Evolutionary conservation across 1,140 invertebrate species (phyloP).

Genomic region (Drosophila pallidifrons): DNA sequence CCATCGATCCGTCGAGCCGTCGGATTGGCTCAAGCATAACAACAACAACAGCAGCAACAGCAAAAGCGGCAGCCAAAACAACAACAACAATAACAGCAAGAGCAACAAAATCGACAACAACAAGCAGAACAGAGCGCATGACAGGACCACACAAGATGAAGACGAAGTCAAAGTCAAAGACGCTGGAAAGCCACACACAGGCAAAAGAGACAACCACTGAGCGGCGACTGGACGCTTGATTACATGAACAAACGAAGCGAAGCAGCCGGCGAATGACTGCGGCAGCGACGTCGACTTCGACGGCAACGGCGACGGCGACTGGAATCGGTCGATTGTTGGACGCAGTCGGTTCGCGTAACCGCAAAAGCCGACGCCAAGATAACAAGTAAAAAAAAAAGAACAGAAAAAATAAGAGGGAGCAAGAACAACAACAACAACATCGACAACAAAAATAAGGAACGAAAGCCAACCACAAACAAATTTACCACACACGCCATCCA

Average conservation of each 20-base stretch:
- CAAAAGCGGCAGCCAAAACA: background rate
- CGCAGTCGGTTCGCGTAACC: constrained; percentile 57
- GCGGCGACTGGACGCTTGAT: constrained; percentile 72
- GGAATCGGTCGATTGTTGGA: constrained; percentile 30
- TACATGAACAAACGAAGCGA: constrained; percentile 79
- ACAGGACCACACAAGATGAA: constrained; percentile 78
- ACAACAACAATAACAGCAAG: constrained; percentile 27
- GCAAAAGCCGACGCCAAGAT: constrained; percentile 81
- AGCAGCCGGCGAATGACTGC: constrained; percentile 25
- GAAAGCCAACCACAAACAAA: constrained; percentile 52
- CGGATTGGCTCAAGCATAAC: constrained; percentile 50
- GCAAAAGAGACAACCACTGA: constrained; percentile 46
- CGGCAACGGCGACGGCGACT: constrained; percentile 11
- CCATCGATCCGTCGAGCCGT: constrained; percentile 61
- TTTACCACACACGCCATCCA: constrained; percentile 71
- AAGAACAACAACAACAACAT: background rate
- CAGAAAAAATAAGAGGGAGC: constrained; percentile 16
- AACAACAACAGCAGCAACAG: constrained; percentile 44
- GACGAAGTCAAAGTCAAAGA: constrained; percentile 18
- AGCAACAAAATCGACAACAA: constrained; percentile 33
- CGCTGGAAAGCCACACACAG: constrained; percentile 71
- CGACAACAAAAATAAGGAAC: constrained; percentile 22
- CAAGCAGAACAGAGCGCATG: constrained; percentile 60
- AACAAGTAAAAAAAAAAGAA: constrained; percentile 67
- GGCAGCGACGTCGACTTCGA: constrained; percentile 4